Evolutionary conservation across 2,113 vertebrate species (phyloP).

Genomic region (Phoenicopterus ruber): DNA sequence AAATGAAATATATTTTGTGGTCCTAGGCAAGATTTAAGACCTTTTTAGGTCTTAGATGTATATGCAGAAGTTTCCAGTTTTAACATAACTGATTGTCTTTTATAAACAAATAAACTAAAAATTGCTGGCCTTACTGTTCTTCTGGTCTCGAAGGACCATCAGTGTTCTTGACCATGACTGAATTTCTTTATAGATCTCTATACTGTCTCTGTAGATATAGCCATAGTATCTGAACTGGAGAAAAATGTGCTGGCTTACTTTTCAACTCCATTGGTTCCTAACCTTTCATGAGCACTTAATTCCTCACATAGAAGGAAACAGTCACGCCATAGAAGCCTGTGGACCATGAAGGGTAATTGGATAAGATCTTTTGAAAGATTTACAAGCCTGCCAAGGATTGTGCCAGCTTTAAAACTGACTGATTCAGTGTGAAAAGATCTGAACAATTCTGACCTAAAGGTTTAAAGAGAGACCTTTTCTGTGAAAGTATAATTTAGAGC

Average conservation of each 20-base stretch:
- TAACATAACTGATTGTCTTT: background rate
- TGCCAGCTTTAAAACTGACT: conserved; percentile 76
- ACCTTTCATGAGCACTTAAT: conserved; percentile 73
- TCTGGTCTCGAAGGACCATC: background rate
- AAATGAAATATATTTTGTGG: background rate
- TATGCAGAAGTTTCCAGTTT: background rate
- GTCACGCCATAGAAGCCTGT: conserved; percentile 53
- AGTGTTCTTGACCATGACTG: background rate
- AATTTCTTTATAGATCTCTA: background rate
- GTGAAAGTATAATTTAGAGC: conserved; percentile 72
- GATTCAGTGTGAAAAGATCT: conserved; percentile 79
- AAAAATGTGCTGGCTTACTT: conserved; percentile 53
- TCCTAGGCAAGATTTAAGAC: background rate
- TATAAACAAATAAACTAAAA: background rate
- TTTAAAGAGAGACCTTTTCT: conserved; percentile 74
- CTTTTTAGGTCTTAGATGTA: background rate
- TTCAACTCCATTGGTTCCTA: conserved; percentile 67
- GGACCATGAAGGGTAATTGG: conserved; percentile 79
- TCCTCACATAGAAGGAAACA: conserved; percentile 68
- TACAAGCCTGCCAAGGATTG: conserved; percentile 77
- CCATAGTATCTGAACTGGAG: background rate
- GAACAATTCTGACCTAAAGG: conserved; percentile 76
- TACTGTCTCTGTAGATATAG: background rate
- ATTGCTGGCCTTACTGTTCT: background rate
- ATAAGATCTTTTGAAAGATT: conserved; percentile 79